Evolutionary conservation across 2,113 vertebrate genomes (phyloP), one percentile per base, ranked within the genome.

Genomic region (Athene noctua): DNA sequence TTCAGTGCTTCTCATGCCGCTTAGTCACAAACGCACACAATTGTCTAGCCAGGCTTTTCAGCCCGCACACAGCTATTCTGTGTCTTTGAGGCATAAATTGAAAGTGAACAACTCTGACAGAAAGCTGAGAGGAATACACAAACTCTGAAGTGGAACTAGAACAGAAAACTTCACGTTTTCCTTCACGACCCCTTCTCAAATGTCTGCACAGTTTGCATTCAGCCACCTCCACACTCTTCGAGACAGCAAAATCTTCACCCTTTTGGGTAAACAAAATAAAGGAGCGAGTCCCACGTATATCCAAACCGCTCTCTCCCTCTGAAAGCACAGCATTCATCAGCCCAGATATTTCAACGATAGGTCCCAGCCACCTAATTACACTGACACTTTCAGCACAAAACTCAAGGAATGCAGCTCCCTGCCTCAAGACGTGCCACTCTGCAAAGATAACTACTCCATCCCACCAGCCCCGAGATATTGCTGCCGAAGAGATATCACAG

Each of bases 221-320:
- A 0, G 29, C 49, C 62, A 13, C 66, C 47, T 27, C 54, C 7
- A 0, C n/a, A 4, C 51, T 51, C 21, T n/a, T 23, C 25, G 11
- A 72, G 19, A 30, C 42, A 38, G 14, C 7, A 74, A 65, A 67
- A 44, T 10, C 40, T 80, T 74, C 8, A 47, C 17, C 36, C 12
- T 5, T 26, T 47, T 11, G 18, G 34, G 18, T 38, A 46, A 63
- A 62, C 2, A 58, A 73, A 65, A 34, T 3, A 10, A 78, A 70
- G 30, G 29, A 57, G 17, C 0, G 1, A 54, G 38, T 38, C 11
- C n/a, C 20, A 22, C 2, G 0, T 9, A 5, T 15, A 49, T 4
- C 8, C 46, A 49, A 58, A 55, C 15, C 54, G 21, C 21, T 52
- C 36, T 8, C 13, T 10, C 55, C 73, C 61, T 46, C 34, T 40